These are phyloP conservation scores for Chironex yamaguchii DNA, from an alignment of 30 jellyfish, hydroid and myxozoan species.

Conservation along the genomic window DNA sequence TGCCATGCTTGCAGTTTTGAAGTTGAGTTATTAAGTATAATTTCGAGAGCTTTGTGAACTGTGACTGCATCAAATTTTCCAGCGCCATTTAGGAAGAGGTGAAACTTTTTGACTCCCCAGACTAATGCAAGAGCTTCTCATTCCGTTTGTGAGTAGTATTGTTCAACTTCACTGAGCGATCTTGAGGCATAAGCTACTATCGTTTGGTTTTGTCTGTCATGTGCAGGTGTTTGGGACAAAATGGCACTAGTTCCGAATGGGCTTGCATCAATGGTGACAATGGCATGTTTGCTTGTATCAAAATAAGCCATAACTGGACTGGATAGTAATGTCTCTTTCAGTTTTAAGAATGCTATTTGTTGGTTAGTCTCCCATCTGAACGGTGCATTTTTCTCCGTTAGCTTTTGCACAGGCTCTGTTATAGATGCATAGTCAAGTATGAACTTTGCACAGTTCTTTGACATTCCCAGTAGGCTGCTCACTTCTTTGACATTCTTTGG, in stretches of 20 bases:
- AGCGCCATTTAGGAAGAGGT: slow-evolving; percentile 5
- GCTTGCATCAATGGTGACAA: too few relatives aligned
- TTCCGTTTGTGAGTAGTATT: too few relatives aligned
- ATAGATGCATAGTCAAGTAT: not conserved
- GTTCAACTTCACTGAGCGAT: too few relatives aligned
- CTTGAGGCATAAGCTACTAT: too few relatives aligned
- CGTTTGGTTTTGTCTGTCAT: too few relatives aligned
- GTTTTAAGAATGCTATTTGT: slow-evolving; percentile 37
- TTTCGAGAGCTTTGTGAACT: slow-evolving; percentile 3
- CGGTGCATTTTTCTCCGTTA: slow-evolving; percentile 19
- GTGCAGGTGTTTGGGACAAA: too few relatives aligned
- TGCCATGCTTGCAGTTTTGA: slow-evolving; percentile 15
- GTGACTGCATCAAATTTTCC: not conserved
- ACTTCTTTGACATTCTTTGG: slow-evolving; percentile 45
- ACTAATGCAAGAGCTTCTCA: too few relatives aligned
- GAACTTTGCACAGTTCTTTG: not conserved
- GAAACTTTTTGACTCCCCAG: not conserved
- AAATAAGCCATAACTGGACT: slow-evolving; percentile 51
- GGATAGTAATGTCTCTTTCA: slow-evolving; percentile 13
- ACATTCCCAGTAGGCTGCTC: not conserved
- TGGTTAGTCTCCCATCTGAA: slow-evolving; percentile 42
- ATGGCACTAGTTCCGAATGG: too few relatives aligned
- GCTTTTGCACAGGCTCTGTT: slow-evolving; percentile 52
- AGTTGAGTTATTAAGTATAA: not conserved
- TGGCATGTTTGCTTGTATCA: too few relatives aligned